A percentile compares a stretch with the other conserved stretches of the same genome.
phyloP scores from a whole-genome alignment of 92 coral and sea anemone species.

The Diadumene lineata region DNA sequence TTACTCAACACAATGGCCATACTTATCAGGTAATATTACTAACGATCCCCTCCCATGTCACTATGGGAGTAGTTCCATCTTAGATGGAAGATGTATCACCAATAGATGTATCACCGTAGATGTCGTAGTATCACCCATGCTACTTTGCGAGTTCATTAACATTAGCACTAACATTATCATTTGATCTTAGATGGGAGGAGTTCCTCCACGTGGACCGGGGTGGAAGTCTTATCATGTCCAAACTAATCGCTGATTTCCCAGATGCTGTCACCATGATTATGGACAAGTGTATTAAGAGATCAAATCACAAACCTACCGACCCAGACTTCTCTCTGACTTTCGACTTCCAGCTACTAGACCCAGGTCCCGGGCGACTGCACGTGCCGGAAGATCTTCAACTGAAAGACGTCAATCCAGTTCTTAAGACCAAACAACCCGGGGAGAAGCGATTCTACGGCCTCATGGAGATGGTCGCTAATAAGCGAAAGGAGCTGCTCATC shows the following conservation, averaged over 20 bases:
- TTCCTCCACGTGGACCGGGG: conserved; percentile 9
- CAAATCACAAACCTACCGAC: conserved; percentile 37
- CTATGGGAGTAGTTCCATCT: too few relatives aligned
- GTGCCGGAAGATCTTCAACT: neutral
- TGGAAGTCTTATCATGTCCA: conserved; percentile 49
- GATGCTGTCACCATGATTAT: conserved; percentile 70
- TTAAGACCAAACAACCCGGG: conserved; percentile 11
- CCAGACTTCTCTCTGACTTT: conserved; percentile 59
- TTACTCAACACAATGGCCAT: too few relatives aligned
- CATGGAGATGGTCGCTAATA: conserved; percentile 51
- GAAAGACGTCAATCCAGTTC: neutral
- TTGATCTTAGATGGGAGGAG: conserved; percentile 21
- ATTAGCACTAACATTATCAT: too few relatives aligned
- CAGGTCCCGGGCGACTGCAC: conserved; percentile 60
- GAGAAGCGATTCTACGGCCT: conserved; percentile 65
- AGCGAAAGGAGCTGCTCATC: conserved; percentile 61
- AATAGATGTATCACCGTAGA: too few relatives aligned
- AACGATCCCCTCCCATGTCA: too few relatives aligned
- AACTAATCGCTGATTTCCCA: conserved; percentile 71
- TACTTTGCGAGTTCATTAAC: too few relatives aligned
- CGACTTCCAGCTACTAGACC: conserved; percentile 80
- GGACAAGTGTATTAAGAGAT: conserved; percentile 76
- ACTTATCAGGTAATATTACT: too few relatives aligned
- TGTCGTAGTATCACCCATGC: too few relatives aligned
- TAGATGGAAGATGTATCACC: too few relatives aligned